Conservation (phyloP, 23 tunicate species). For the Styela clava region DNA sequence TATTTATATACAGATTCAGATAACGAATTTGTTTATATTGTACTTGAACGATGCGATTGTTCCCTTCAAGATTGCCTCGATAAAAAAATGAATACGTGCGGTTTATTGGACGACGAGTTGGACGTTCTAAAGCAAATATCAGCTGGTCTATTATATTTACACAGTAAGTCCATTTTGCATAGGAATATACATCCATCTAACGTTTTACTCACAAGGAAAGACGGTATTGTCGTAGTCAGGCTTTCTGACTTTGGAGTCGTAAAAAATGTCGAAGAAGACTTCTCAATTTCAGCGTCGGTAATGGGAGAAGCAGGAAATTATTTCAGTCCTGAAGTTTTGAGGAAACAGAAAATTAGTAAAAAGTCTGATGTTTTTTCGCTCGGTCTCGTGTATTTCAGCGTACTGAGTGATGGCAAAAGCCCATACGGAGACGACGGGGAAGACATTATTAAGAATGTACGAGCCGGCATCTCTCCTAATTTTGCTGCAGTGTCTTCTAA, state of each 20-base stretch:
- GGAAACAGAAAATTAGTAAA: background rate
- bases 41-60: background rate
- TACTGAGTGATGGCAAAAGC: background rate
- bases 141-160: background rate
- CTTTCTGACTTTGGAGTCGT: constrained; percentile 6
- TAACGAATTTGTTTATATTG: background rate
- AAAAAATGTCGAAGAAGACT: background rate
- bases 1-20: background rate
- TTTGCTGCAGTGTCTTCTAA: background rate
- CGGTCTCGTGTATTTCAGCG: background rate
- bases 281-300: background rate
- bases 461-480: background rate
- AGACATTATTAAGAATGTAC: background rate
- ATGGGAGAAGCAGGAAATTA: background rate
- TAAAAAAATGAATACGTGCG: background rate
- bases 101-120: background rate
- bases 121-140: constrained; percentile 7
- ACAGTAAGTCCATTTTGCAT: background rate
- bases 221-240: background rate
- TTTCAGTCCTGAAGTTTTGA: background rate
- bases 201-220: background rate
- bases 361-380: constrained; percentile 7
- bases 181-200: constrained; percentile 11
- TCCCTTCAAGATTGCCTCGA: background rate
- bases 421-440: background rate